These are phyloP conservation scores for Odontomyia ornata DNA, from an alignment of 2,888 invertebrate genomes.

Conservation along the genomic window DNA sequence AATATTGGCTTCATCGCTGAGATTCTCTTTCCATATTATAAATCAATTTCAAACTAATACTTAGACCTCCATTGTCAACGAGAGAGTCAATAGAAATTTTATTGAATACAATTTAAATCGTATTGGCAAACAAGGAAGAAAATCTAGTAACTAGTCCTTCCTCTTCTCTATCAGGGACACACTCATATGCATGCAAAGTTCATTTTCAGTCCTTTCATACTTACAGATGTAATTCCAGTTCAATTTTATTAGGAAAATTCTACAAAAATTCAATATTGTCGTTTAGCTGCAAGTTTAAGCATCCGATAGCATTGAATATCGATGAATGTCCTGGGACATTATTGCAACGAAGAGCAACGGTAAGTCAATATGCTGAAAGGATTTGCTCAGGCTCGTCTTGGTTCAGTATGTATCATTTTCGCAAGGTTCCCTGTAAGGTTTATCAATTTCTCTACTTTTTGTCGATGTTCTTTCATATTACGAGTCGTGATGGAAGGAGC, in stretches of 20 bases:
- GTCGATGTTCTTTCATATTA: slow-evolving; percentile 23
- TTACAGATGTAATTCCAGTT: slow-evolving; percentile 5
- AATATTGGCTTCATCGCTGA: slow-evolving; percentile 1
- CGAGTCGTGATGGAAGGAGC: background rate
- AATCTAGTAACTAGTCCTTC: background rate
- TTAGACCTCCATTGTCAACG: slow-evolving; percentile 4
- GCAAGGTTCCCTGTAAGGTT: slow-evolving; percentile 9
- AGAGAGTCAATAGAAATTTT: slow-evolving; percentile 10
- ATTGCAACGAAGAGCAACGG: background rate
- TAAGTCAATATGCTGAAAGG: slow-evolving; percentile 43
- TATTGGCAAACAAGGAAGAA: slow-evolving; percentile 7
- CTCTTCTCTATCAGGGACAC: background rate
- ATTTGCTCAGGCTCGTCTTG: slow-evolving; percentile 47
- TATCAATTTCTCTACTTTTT: background rate
- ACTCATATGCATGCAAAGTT: background rate
- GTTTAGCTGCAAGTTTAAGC: slow-evolving; percentile 1
- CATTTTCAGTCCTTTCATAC: background rate
- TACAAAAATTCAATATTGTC: slow-evolving; percentile 44
- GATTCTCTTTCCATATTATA: background rate
- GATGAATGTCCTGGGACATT: background rate
- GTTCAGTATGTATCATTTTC: slow-evolving; percentile 27
- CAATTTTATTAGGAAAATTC: slow-evolving; percentile 45
- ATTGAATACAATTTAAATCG: slow-evolving; percentile 32
- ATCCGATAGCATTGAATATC: background rate
- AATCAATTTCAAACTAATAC: slow-evolving; percentile 14